Base-by-base conservation (phyloP, 2,888 invertebrate species). In the Theristus sp. region DNA sequence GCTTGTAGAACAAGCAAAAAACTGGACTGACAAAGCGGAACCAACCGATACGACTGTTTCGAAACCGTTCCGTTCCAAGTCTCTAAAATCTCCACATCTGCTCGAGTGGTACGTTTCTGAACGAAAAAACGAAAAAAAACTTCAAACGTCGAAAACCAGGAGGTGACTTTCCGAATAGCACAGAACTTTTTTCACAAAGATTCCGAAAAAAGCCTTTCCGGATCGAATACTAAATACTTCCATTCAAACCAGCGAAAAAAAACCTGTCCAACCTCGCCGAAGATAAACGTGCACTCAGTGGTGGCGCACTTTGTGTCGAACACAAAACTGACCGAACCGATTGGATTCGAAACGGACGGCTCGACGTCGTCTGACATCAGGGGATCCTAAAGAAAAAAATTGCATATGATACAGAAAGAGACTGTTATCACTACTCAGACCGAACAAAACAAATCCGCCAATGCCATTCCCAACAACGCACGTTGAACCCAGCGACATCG, bases 231-330 rank as follows among this genome's bases (percentile, higher is more conserved):
- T n/a, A n/a, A n/a, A n/a, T n/a, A n/a, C n/a, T n/a, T n/a, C n/a
- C n/a, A n/a, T n/a, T n/a, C n/a, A n/a, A n/a, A 38, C 6, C 38
- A 38, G 6, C 38, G 38, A 17, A 38, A 24, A 54, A 26, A 26
- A 10, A 3, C 26, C 6, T 6, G 52, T 6, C 69, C 65, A 67
- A 79, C 80, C 72, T 78, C 75, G 67, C 81, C 76, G 64, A 81
- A 78, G 52, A 79, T 74, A 38, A 82, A 73, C 62, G 76, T 76
- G 68, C 81, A 81, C 46, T 76, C 73, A 2, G 65, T 64, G n/a
- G 72, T 70, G 0, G 69, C 66, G 68, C 82, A 82, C 24, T 71
- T 66, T n/a, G 79, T 73, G 64, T 81, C 79, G 69, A 81, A 80
- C 25, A 75, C 75, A 66, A 81, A 79, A 1, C 74, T 74, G 49